Percentiles rank a stretch among this genome's conserved stretches.
Conservation (phyloP, 2,888 invertebrate genomes). For the Diarsia brunnea region DNA sequence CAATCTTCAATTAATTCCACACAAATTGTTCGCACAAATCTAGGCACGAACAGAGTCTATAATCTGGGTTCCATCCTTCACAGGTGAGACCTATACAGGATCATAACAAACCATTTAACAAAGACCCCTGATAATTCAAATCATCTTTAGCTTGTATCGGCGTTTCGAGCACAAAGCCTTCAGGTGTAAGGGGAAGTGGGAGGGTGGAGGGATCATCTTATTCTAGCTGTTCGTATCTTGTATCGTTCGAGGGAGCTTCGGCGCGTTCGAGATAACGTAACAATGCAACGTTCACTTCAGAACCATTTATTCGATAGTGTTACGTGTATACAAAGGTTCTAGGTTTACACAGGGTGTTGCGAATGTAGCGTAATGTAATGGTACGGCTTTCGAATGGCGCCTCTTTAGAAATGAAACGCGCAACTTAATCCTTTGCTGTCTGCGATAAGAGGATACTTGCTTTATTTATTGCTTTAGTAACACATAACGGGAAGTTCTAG, state of each 20-base stretch:
- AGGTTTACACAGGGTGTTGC: constrained; percentile 60
- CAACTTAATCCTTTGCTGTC: constrained; percentile 47
- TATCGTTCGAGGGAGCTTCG: constrained; percentile 70
- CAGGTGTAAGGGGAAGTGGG: constrained; percentile 48
- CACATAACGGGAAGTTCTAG: constrained; percentile 13
- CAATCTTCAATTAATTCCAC: constrained; percentile 30
- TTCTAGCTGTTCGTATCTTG: constrained; percentile 71
- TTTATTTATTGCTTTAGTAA: constrained; percentile 46
- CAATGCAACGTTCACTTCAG: constrained; percentile 83
- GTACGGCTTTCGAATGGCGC: constrained; percentile 48
- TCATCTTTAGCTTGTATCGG: constrained; percentile 68
- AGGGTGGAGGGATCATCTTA: constrained; percentile 77
- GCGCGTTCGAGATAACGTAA: constrained; percentile 83
- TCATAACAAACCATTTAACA: constrained; percentile 67
- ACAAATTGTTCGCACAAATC: constrained; percentile 55
- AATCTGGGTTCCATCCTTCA: constrained; percentile 49
- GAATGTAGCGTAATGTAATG: constrained; percentile 53
- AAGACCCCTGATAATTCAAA: constrained; percentile 71
- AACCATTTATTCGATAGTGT: constrained; percentile 83
- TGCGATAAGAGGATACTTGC: constrained; percentile 40
- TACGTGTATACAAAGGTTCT: constrained; percentile 69
- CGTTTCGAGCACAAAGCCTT: constrained; percentile 68
- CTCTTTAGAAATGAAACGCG: constrained; percentile 55
- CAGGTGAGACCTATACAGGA: constrained; percentile 55
- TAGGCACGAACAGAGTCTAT: constrained; percentile 37